Evolutionary conservation across 2,888 invertebrate species (phyloP).

Genomic region (Malthinus flaveolus): DNA sequence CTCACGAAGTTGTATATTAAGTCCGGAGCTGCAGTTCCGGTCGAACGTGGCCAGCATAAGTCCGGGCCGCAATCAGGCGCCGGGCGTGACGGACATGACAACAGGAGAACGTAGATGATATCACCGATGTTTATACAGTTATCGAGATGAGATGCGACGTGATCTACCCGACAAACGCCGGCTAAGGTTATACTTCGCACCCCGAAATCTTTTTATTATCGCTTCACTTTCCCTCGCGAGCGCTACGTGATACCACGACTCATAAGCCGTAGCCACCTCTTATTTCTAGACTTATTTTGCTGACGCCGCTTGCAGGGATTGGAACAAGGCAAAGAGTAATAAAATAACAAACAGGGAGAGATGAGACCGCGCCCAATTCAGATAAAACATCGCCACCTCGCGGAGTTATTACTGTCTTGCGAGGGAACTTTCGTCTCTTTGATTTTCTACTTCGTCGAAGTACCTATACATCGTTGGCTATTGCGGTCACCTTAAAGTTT

Average conservation of each 20-base stretch:
- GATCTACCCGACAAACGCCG: slow-evolving; percentile 25
- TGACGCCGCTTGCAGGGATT: slow-evolving; percentile 44
- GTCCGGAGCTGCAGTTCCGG: slow-evolving; percentile 45
- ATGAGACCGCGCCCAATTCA: slow-evolving; percentile 44
- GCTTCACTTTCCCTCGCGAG: slow-evolving; percentile 29
- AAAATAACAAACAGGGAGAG: slow-evolving; percentile 47
- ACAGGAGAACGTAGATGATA: slow-evolving; percentile 37
- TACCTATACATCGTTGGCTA: slow-evolving; percentile 33
- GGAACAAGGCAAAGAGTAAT: slow-evolving; percentile 45
- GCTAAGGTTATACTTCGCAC: slow-evolving; percentile 21
- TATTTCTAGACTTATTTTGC: slow-evolving; percentile 34
- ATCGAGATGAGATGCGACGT: slow-evolving; percentile 32
- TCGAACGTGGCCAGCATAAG: slow-evolving; percentile 52
- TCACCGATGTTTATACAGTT: slow-evolving; percentile 37
- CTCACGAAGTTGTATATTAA: slow-evolving; percentile 42
- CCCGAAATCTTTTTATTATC: slow-evolving; percentile 23
- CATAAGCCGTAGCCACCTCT: slow-evolving; percentile 35
- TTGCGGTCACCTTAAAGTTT: slow-evolving; percentile 16
- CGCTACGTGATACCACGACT: slow-evolving; percentile 37
- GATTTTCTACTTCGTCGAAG: slow-evolving; percentile 35
- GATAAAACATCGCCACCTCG: slow-evolving; percentile 33
- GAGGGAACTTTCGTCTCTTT: slow-evolving; percentile 38
- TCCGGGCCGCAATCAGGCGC: slow-evolving; percentile 50
- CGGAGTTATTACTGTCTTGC: slow-evolving; percentile 35
- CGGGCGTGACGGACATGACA: slow-evolving; percentile 52